A percentile compares a stretch with the other conserved stretches of the same genome.
phyloP scores from a whole-genome alignment of 2,113 vertebrate genomes.

The Sceloporus undulatus region DNA sequence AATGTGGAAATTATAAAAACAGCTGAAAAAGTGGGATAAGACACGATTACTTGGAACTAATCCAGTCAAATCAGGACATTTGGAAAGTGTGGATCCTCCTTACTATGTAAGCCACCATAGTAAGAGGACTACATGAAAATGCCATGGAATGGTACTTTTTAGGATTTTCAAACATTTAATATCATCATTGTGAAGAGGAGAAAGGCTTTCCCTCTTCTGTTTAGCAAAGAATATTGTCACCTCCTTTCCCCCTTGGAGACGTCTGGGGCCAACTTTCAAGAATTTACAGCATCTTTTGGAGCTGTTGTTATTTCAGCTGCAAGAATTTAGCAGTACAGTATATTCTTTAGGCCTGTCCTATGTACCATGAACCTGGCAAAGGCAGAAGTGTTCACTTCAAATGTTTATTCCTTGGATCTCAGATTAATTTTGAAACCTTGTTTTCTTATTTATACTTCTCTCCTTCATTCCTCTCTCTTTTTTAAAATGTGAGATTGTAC shows the following conservation, averaged over 20 bases:
- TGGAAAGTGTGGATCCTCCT: too few relatives aligned
- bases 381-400: slow-evolving; percentile 42
- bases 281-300: slow-evolving; percentile 21
- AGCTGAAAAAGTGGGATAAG: too few relatives aligned
- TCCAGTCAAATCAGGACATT: too few relatives aligned
- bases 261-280: slow-evolving; percentile 33
- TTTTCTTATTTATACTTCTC: slow-evolving; percentile 16
- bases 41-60: too few relatives aligned
- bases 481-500: not conserved
- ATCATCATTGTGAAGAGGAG: not conserved
- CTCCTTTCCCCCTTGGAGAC: not conserved
- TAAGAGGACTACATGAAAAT: not conserved
- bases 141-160: not conserved
- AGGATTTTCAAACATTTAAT: not conserved
- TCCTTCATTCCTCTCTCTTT: slow-evolving; percentile 23
- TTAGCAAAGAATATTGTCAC: not conserved
- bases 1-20: too few relatives aligned
- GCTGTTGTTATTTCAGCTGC: slow-evolving; percentile 49
- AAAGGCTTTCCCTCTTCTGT: not conserved
- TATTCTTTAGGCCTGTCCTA: slow-evolving; percentile 44
- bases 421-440: slow-evolving; percentile 15
- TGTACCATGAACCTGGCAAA: slow-evolving; percentile 27
- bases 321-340: slow-evolving; percentile 50
- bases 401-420: slow-evolving; percentile 33
- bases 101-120: too few relatives aligned